Evolutionary conservation across 2,113 vertebrate species (phyloP).

Genomic region (Eonycteris spelaea): DNA sequence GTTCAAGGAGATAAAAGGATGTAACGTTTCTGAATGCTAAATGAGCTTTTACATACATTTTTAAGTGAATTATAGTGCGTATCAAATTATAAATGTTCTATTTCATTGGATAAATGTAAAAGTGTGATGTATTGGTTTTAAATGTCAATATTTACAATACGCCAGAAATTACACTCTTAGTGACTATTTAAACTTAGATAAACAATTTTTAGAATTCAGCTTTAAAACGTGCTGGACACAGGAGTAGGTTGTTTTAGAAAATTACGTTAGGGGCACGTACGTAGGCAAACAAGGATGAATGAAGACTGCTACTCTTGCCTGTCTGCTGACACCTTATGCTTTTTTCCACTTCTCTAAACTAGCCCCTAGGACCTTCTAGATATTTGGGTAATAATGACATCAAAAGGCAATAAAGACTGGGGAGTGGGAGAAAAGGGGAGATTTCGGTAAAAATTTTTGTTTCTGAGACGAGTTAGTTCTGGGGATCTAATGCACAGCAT

Average conservation of each 20-base stretch:
- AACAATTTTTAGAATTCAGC: neutral
- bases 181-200: neutral
- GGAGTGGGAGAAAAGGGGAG: neutral
- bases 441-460: neutral
- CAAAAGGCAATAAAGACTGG: neutral
- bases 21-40: neutral
- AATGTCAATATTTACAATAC: slow-evolving; percentile 7
- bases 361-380: neutral
- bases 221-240: neutral
- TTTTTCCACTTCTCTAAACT: neutral
- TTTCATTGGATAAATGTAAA: neutral
- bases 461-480: neutral
- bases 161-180: neutral
- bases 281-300: neutral
- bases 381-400: neutral
- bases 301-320: neutral
- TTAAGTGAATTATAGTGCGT: neutral
- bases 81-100: neutral
- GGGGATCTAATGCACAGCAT: neutral
- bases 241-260: neutral
- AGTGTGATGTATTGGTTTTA: neutral
- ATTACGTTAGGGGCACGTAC: neutral
- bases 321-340: neutral
- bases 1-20: neutral
- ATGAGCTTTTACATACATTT: neutral